phyloP scores from a whole-genome alignment of 2,888 invertebrate species.

The Idaea aversata region DNA sequence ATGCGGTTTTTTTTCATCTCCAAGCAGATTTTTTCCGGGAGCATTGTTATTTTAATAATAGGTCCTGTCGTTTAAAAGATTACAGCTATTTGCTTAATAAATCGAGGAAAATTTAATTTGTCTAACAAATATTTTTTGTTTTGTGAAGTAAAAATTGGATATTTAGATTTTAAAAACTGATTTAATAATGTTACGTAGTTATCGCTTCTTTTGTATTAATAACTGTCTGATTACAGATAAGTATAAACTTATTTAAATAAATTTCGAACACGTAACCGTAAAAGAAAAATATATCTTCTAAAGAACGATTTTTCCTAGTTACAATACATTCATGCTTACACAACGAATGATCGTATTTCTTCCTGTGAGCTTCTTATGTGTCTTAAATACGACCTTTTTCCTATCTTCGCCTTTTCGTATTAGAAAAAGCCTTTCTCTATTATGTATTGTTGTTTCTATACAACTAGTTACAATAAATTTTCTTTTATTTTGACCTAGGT shows the following conservation, averaged over 20 bases:
- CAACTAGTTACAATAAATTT: not conserved
- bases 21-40: not conserved
- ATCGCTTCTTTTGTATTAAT: not conserved
- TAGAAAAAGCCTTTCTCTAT: not conserved
- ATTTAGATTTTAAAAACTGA: not conserved
- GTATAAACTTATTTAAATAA: not conserved
- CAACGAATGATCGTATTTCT: conserved; percentile 1
- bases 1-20: not conserved
- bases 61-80: not conserved
- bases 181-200: not conserved
- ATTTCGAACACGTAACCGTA: not conserved
- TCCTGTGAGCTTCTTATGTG: not conserved
- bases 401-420: not conserved
- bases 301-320: not conserved
- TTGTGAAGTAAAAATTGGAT: not conserved
- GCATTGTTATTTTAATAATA: not conserved
- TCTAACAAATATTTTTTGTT: not conserved
- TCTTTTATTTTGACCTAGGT: not conserved
- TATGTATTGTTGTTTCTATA: not conserved
- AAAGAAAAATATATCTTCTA: not conserved
- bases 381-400: not conserved
- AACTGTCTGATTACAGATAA: not conserved
- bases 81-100: not conserved
- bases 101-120: not conserved
- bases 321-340: not conserved